Base-by-base conservation (phyloP, 2,797 vertebrate genomes). In the Microctenopoma steveboyesi region DNA sequence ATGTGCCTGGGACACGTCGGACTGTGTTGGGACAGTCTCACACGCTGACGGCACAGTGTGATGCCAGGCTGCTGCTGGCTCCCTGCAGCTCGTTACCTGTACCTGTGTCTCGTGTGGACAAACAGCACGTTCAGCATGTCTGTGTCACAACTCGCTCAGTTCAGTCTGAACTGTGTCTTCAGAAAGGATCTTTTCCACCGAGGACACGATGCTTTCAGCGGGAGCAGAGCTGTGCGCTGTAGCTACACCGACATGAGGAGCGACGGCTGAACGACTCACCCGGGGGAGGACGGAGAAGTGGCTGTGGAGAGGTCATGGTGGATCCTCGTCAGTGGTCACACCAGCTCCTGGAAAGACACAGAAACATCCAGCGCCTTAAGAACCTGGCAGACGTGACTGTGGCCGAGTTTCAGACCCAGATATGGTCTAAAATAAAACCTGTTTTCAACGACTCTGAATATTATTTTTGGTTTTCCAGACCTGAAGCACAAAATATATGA, bases 271-370 rank as follows among this genome's bases (percentile, higher is more conserved):
- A 28, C 11, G 46, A 68, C 78, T 80, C 50, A 80, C 78, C 50
- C 7, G 22, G 1, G 1, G 62, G 49, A 1, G 16, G 25, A 37
- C 67, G 63, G 66, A 63, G 66, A 15, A 27, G 39, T 28, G 45
- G 48, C 12, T 59, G 39, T 50, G 72, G 16, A 25, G 71, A 49
- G 5, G 61, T 62, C 76, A 79, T 79, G 39, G 5, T 52, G 49
- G 49, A 1, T 30, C 15, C 50, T 59, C 53, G 33, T 57, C 1
- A 35, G 0, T 6, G 40, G 33, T 52, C 61, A 65, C 55, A 57
- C 70, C 28, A 30, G 57, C 42, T 43, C 43, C 77, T 79, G 53
- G 28, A 2, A 58, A 64, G 11, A 58, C 14, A 69, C 4, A 55
- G 9, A 4, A 50, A n/a, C 39, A 15, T 2, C 14, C 42, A 8